Evolutionary conservation across 2,797 vertebrate species (phyloP), one percentile per base, ranked within the genome.

Genomic region (Bryconaethiops microstoma): DNA sequence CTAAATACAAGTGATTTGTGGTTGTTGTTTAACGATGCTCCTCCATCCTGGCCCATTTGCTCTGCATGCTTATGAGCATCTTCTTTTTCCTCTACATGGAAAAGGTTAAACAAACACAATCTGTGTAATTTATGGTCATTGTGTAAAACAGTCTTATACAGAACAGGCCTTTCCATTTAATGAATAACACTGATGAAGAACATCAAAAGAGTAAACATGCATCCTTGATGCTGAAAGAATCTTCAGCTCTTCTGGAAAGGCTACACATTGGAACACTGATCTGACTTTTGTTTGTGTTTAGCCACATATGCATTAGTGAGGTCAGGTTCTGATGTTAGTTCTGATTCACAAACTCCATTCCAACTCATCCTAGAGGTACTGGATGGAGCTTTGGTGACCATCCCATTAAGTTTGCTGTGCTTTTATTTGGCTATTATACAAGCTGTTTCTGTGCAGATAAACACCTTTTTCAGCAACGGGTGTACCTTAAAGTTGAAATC

Each of bases 61-160:
- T 17, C 57, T 62, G 50, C 82, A 76, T 67, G 78, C 69, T 21
- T 71, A 40, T 52, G 8, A 82, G 39, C 52, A 42, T 40, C 14
- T 14, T 50, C 60, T 40, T 21, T 60, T 52, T 76, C 63, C 40
- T 65, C 59, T 52, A 67, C 21, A 45, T 52, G 48, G 9, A 45
- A 63, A 64, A 78, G 80, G 85, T 77, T 79, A 84, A 79, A 78
- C 48, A 83, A 85, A 84, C 83, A 82, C 17, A 7, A 65, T 16
- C 4, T 25, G 4, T 40, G 60, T 76, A 73, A 82, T 84, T 78
- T 79, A 84, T 54, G 39, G 69, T 14, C 45, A 29, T 54, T 76
- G 72, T 78, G 60, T 62, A 80, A 80, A 79, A 74, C 65, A 74
- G 63, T 63, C 67, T 78, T 74, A 69, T 78, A 82, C 79, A 77